Percentiles rank a stretch among this genome's conserved stretches.
Evolutionary conservation across 2,113 vertebrate species (phyloP).

Genomic region (Mastomys natalensis): DNA sequence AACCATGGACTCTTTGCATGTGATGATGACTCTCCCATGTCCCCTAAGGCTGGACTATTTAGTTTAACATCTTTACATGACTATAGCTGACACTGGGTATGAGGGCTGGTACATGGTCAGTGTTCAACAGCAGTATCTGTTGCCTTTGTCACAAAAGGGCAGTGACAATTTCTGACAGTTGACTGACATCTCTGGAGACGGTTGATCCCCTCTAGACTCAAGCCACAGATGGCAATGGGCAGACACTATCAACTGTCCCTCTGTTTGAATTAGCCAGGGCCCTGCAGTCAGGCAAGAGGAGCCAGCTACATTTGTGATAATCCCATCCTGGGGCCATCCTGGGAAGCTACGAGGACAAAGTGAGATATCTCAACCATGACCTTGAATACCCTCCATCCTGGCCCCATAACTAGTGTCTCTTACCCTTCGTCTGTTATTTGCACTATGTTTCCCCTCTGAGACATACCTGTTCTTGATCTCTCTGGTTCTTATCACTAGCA

Average conservation of each 20-base stretch:
- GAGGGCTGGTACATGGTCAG: accelerated
- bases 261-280: background rate
- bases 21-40: accelerated
- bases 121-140: accelerated
- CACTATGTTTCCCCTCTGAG: background rate
- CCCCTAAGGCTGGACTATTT: accelerated
- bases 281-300: no score
- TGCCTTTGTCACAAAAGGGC: accelerated
- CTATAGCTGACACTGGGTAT: background rate
- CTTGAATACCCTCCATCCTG: background rate
- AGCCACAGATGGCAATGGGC: accelerated
- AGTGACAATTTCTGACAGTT: no score
- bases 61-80: no score
- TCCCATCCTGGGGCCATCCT: no score
- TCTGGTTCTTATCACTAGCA: background rate
- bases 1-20: accelerated
- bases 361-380: accelerated
- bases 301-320: accelerated
- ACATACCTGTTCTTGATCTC: background rate
- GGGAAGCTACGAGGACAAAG: accelerated
- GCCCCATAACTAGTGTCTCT: background rate
- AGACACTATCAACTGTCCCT: accelerated
- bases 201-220: accelerated
- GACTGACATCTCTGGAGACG: accelerated
- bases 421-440: background rate